These are phyloP conservation scores for Anas platyrhynchos DNA, from an alignment of 2,113 vertebrate species.

Conservation along the genomic window DNA sequence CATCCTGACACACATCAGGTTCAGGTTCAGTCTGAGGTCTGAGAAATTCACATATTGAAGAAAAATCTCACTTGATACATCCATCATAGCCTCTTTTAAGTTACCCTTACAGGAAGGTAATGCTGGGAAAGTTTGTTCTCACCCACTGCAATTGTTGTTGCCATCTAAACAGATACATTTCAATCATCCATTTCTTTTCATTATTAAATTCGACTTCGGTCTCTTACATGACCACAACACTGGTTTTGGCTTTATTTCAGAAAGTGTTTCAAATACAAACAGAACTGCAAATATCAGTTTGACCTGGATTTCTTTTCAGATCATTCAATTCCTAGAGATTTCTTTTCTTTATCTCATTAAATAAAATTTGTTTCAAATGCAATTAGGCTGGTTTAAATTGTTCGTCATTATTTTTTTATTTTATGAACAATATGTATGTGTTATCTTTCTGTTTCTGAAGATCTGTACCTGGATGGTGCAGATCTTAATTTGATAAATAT, in stretches of 20 bases:
- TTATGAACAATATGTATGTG: not conserved
- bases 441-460: not conserved
- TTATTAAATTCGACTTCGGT: not conserved
- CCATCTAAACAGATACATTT: not conserved
- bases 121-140: not conserved
- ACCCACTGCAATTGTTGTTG: not conserved
- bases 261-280: not conserved
- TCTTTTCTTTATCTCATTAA: not conserved
- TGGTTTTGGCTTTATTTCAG: not conserved
- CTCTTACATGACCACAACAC: not conserved
- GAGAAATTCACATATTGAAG: not conserved
- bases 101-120: not conserved
- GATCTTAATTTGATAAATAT: not conserved
- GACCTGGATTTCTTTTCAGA: not conserved
- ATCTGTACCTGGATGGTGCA: not conserved
- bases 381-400: not conserved
- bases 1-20: not conserved
- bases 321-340: not conserved
- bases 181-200: not conserved
- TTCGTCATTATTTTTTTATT: not conserved
- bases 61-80: not conserved
- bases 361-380: not conserved
- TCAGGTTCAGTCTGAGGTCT: not conserved
- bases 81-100: not conserved
- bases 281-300: not conserved